These are phyloP conservation scores for Peromyscus attwateri DNA, from an alignment of 2,797 vertebrate genomes.

Conservation along the genomic window DNA sequence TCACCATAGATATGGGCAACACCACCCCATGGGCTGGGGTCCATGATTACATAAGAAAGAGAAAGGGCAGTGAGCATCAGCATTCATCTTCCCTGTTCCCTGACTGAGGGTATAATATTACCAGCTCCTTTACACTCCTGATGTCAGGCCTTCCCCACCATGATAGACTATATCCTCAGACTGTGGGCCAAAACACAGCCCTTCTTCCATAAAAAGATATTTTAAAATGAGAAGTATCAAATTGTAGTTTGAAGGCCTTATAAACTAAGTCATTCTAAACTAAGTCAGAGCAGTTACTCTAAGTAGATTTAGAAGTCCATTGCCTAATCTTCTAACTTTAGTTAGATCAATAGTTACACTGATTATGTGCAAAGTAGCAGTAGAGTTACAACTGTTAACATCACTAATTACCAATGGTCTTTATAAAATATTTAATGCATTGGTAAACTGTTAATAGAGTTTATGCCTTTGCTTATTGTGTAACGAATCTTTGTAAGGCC, in stretches of 20 bases:
- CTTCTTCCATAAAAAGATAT: background rate
- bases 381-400: background rate
- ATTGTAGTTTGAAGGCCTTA: background rate
- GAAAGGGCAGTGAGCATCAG: background rate
- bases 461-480: background rate
- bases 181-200: background rate
- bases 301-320: background rate
- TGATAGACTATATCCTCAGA: background rate
- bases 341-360: background rate
- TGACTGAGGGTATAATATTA: background rate
- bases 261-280: background rate
- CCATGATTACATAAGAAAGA: background rate
- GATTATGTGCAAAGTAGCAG: slow-evolving; percentile 38
- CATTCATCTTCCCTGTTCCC: too few relatives aligned
- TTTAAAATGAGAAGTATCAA: background rate
- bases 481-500: background rate
- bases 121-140: background rate
- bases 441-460: background rate
- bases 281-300: background rate
- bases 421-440: slow-evolving; percentile 48
- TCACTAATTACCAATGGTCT: background rate
- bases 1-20: background rate
- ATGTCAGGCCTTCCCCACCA: background rate
- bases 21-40: background rate
- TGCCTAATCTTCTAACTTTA: background rate